Evolutionary conservation across 2,797 vertebrate genomes (phyloP), one percentile per base, ranked within the genome.

Genomic region (Hydrocynus forskahlii): DNA sequence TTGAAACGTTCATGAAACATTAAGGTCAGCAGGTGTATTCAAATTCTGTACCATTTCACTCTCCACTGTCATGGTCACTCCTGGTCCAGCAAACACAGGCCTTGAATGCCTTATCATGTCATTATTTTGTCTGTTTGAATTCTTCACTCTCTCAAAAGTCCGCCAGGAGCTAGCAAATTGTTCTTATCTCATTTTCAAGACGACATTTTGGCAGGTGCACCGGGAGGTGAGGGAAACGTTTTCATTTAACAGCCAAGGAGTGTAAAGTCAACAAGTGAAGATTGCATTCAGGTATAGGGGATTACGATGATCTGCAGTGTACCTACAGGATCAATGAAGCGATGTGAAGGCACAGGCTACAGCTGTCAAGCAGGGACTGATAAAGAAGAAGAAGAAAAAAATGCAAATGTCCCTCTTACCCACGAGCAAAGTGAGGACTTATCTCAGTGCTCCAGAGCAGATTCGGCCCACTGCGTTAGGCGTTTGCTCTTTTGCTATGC

Each of bases 361-460:
- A 67, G 35, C 43, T 67, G 64, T 67, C 38, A 35, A 67, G 64
- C 35, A 40, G 19, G 17, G 7, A 1, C 63, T 67, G 64, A 67
- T 67, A 67, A 67, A 43, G 38, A 43, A 40, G 64, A 67, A 40
- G 60, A 48, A 60, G 64, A 67, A 67, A 17, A 64, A 67, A 43
- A 67, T 67, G 64, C 64, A 67, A 67, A 67, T 67, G 64, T 7
- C 64, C 19, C 38, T 67, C 38, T 4, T 40, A 40, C 64, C 19
- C 64, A 4, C 0, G 64, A 67, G 64, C 38, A 43, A 38, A 10
- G 17, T 19, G 35, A 40, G 64, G 64, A 21, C 16, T 67, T 67
- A 67, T 67, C 64, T 1, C 38, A 10, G 38, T 8, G 38, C 64
- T 67, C 64, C 64, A 67, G 64, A 67, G 64, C 64, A 1, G 35